Percentiles rank a stretch among this genome's conserved stretches.
Evolutionary conservation across 2,797 vertebrate species (phyloP).

Genomic region (Salarias fasciatus): DNA sequence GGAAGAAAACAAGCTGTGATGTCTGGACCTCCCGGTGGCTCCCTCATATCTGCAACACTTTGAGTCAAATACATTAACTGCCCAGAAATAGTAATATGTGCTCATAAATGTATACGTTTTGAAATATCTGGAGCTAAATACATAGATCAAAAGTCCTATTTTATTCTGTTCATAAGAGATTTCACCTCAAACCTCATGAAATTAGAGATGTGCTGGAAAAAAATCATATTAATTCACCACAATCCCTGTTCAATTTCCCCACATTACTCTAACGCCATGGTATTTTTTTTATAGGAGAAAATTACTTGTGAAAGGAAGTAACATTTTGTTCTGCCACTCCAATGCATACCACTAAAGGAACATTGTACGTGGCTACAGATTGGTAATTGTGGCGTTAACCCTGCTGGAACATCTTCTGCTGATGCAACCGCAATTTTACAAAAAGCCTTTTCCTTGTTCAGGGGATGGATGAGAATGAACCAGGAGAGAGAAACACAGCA

Average conservation of each 20-base stretch:
- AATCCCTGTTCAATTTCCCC: neutral
- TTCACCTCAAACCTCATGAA: too few relatives aligned
- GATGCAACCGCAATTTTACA: slow-evolving; percentile 14
- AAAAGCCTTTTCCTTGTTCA: slow-evolving; percentile 10
- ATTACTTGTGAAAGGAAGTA: neutral
- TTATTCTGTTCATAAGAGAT: too few relatives aligned
- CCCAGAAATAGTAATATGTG: neutral
- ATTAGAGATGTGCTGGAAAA: neutral
- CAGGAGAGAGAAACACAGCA: slow-evolving; percentile 8
- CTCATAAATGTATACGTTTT: neutral
- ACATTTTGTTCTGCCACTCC: slow-evolving; percentile 9
- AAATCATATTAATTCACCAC: too few relatives aligned
- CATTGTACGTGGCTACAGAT: neutral
- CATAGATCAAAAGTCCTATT: too few relatives aligned
- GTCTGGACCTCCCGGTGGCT: too few relatives aligned
- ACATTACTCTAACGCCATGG: neutral
- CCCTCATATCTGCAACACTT: neutral
- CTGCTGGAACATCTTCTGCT: slow-evolving; percentile 14
- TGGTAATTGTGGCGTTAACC: neutral
- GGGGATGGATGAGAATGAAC: slow-evolving; percentile 14
- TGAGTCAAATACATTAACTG: neutral
- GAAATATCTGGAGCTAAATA: neutral
- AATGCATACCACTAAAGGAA: neutral
- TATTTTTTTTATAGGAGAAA: neutral
- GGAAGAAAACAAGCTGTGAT: too few relatives aligned